A percentile compares a stretch with the other conserved stretches of the same genome.
Conservation (phyloP, 2,113 vertebrate genomes). For the Microtus ochrogaster region DNA sequence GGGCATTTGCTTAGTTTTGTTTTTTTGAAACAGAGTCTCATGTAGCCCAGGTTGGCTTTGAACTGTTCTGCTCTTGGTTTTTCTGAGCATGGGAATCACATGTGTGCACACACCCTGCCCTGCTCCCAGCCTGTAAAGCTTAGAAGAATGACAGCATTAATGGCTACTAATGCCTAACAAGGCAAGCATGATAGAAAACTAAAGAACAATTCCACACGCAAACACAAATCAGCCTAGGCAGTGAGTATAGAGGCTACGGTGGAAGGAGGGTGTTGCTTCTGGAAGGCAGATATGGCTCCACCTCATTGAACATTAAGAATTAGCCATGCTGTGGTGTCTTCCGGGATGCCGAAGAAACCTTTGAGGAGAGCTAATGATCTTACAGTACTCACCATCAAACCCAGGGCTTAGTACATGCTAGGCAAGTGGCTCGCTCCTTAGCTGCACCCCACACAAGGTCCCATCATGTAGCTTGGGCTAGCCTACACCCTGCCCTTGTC, state of each 20-base stretch:
- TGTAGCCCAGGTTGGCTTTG: not conserved
- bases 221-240: not conserved
- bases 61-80: not conserved
- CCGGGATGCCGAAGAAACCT: not conserved
- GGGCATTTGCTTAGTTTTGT: not conserved
- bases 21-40: not conserved
- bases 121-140: not conserved
- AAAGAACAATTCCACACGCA: not conserved
- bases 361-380: not conserved
- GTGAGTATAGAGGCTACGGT: not conserved
- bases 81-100: not conserved
- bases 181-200: not conserved
- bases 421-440: not conserved
- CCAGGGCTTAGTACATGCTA: not conserved
- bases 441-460: not conserved
- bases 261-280: slow-evolving; percentile 5
- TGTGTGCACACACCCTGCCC: no score
- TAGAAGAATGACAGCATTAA: not conserved
- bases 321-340: not conserved
- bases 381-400: not conserved
- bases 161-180: not conserved
- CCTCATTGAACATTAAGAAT: not conserved
- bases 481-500: not conserved
- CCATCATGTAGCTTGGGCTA: not conserved
- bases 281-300: not conserved